phyloP scores from a whole-genome alignment of 2,113 vertebrate species.

The Pachyramphus minor region DNA sequence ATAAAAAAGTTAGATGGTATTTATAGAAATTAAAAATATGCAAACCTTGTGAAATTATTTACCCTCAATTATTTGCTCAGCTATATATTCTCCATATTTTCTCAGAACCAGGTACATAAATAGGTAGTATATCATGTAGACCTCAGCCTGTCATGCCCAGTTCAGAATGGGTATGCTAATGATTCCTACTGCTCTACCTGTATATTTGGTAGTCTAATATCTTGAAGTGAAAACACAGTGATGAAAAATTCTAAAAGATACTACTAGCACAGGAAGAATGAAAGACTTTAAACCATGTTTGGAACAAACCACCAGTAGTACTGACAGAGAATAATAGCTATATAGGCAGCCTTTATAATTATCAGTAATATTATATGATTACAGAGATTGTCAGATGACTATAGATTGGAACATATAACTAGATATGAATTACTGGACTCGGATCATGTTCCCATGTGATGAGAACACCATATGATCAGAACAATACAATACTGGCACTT shows the following conservation, averaged over 20 bases:
- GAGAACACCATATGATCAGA: background rate
- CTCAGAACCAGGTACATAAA: background rate
- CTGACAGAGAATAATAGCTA: rapidly evolving
- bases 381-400: background rate
- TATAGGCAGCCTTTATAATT: background rate
- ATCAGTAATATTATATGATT: background rate
- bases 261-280: background rate
- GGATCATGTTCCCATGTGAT: no score
- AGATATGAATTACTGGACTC: background rate
- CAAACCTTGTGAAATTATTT: background rate
- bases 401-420: background rate
- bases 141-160: background rate
- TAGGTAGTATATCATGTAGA: background rate
- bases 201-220: background rate
- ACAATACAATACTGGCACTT: background rate
- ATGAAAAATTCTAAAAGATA: background rate
- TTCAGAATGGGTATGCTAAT: background rate
- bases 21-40: background rate
- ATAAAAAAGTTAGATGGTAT: background rate
- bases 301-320: background rate
- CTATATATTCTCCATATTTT: background rate
- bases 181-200: background rate
- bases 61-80: background rate
- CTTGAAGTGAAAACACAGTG: background rate
- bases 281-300: background rate